These are phyloP conservation scores for Limenitis camilla DNA, from an alignment of 2,888 invertebrate genomes.

Conservation along the genomic window DNA sequence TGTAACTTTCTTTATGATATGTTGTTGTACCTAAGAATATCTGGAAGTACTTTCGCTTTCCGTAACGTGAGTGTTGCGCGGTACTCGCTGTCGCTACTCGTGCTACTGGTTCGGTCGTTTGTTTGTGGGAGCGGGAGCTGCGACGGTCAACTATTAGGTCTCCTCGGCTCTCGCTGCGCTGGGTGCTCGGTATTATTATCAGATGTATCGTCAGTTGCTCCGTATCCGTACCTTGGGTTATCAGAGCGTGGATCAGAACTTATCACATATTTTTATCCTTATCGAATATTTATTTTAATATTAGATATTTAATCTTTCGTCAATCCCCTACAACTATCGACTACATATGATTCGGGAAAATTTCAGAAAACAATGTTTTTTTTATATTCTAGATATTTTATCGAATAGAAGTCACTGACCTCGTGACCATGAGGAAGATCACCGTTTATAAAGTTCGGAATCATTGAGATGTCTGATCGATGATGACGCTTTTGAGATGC, in stretches of 20 bases:
- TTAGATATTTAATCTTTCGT: no score
- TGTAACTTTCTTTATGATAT: neutral
- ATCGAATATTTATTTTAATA: neutral
- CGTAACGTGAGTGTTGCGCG: neutral
- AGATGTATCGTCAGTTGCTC: neutral
- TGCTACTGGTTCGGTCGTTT: slow-evolving; percentile 4
- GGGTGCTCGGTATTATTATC: neutral
- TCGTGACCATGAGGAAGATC: no score
- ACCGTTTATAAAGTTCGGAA: no score
- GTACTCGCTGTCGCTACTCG: no score
- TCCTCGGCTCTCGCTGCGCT: no score
- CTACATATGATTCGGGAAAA: no score
- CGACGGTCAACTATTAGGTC: neutral
- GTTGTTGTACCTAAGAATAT: neutral
- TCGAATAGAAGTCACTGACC: neutral
- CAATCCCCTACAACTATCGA: no score
- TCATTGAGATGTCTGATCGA: no score
- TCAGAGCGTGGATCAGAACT: slow-evolving; percentile 1
- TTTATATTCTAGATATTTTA: neutral
- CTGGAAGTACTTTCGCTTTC: slow-evolving; percentile 10
- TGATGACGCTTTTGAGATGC: no score
- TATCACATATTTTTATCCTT: neutral
- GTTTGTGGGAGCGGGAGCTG: neutral
- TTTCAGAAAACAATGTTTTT: neutral
- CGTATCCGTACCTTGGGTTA: neutral